A percentile compares a stretch with the other conserved stretches of the same genome.
Conservation (phyloP, 2,113 vertebrate genomes). For the Rhinoderma darwinii region DNA sequence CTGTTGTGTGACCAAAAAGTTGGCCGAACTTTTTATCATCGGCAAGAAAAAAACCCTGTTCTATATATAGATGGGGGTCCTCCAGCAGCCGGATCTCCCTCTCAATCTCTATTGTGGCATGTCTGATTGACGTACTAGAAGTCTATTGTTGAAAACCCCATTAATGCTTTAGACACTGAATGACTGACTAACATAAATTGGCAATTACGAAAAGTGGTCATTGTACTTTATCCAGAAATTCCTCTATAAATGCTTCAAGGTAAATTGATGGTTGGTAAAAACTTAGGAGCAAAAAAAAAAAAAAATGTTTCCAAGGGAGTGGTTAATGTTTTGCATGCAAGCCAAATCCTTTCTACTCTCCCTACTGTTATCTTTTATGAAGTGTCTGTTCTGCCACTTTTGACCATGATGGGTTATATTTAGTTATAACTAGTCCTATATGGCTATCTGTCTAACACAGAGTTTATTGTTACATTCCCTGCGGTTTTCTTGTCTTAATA, state of each 20-base stretch:
- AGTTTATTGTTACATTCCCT: conserved; percentile 19
- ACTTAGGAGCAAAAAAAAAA: neutral
- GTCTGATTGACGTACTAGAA: neutral
- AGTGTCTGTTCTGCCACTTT: conserved; percentile 14
- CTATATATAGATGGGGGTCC: too few relatives aligned
- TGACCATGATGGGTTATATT: conserved; percentile 4
- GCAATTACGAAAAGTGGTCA: neutral
- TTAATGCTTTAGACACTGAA: neutral
- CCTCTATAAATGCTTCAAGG: neutral
- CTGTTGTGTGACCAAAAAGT: too few relatives aligned
- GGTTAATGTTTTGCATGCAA: neutral
- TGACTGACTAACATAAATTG: neutral
- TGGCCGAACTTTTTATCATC: too few relatives aligned
- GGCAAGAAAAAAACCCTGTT: too few relatives aligned
- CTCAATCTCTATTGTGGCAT: neutral
- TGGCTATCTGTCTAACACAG: conserved; percentile 32
- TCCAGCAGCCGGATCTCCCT: too few relatives aligned
- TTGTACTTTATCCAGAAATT: neutral
- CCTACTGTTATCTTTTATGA: conserved; percentile 14
- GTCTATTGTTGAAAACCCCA: too few relatives aligned
- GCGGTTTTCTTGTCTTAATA: conserved; percentile 33
- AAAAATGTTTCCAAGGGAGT: neutral
- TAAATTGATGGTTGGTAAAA: neutral
- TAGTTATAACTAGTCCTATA: conserved; percentile 6
- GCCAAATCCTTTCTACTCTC: neutral